Percentiles rank a stretch among this genome's conserved stretches.
Evolutionary conservation across 2,888 invertebrate genomes (phyloP).

Genomic region (Drosophila gaucha): DNA sequence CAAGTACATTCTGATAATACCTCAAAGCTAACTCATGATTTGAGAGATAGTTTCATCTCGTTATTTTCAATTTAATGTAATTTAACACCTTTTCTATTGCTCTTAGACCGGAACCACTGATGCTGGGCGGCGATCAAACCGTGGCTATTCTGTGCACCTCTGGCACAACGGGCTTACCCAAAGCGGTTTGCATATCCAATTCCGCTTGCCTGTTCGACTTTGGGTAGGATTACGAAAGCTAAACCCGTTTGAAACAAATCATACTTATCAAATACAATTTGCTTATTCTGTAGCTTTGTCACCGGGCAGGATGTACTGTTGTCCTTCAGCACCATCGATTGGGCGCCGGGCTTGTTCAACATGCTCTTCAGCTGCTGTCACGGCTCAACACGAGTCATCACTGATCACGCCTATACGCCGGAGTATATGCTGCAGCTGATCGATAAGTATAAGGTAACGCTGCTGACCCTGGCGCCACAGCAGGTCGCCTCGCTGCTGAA

Average conservation of each 20-base stretch:
- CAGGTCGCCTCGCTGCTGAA: constrained; percentile 73
- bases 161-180: constrained; percentile 81
- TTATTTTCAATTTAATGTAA: too few species aligned
- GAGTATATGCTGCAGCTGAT: constrained; percentile 76
- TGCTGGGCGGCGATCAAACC: constrained; percentile 79
- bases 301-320: constrained; percentile 77
- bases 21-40: too few species aligned
- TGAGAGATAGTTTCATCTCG: too few species aligned
- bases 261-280: not conserved
- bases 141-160: constrained; percentile 82
- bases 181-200: constrained; percentile 81
- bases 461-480: constrained; percentile 73
- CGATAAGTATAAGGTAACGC: constrained; percentile 76
- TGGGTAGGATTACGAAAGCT: constrained; percentile 56
- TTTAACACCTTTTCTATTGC: not conserved
- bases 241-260: too few species aligned
- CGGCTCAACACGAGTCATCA: constrained; percentile 80
- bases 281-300: constrained; percentile 61
- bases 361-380: constrained; percentile 78
- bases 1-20: too few species aligned
- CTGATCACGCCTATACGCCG: constrained; percentile 72
- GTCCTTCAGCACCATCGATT: constrained; percentile 80
- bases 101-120: constrained; percentile 69
- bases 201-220: constrained; percentile 79
- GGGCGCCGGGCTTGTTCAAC: constrained; percentile 78